Evolutionary conservation across 2,888 invertebrate genomes (phyloP), one percentile per base, ranked within the genome.

Genomic region (Conchocele bisecta): DNA sequence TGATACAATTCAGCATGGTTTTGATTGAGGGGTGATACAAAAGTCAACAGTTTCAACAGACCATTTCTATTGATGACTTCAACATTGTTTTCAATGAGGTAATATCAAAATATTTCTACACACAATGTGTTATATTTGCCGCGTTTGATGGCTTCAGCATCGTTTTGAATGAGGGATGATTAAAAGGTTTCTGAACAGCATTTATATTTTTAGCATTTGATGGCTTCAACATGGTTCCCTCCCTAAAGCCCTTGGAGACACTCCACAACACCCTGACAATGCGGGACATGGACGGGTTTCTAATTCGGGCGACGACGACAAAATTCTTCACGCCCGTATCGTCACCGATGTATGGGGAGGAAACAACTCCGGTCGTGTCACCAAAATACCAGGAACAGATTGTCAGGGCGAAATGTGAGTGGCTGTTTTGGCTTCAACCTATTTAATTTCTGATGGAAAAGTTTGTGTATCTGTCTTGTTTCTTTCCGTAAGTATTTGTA

Each of bases 261-360:
- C 93, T 99, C 71, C 99, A 99, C 93, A 99, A 99, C 92, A 97
- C 98, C 51, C 93, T 99, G 81, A 98, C 98, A 54, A 93, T 98
- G 88, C 94, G 95, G 44, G 97, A 98, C 91, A 93, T 99, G 86
- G 98, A 98, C 91, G 93, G 81, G 46, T 99, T 98, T 92, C 92
- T 99, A 91, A 96, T 96, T 87, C 94, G 95, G 84, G 96, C 97
- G 93, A 96, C 96, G 17, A 87, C 79, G n/a, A 79, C 76, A 33
- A 81, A 84, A 50, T 88, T 85, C 67, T 75, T 81, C 28, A 86
- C 86, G 15, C 87, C 88, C 1, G 79, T 83, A 7, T 75, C 83
- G 13, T 82, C 86, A 15, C 85, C 86, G 7, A 76, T 84, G 33
- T 70, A 65, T 46, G 73, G 70, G 22, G 60, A 54, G 1, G n/a